Base-by-base conservation (phyloP, 2,888 invertebrate genomes). In the Gordius sp. region DNA sequence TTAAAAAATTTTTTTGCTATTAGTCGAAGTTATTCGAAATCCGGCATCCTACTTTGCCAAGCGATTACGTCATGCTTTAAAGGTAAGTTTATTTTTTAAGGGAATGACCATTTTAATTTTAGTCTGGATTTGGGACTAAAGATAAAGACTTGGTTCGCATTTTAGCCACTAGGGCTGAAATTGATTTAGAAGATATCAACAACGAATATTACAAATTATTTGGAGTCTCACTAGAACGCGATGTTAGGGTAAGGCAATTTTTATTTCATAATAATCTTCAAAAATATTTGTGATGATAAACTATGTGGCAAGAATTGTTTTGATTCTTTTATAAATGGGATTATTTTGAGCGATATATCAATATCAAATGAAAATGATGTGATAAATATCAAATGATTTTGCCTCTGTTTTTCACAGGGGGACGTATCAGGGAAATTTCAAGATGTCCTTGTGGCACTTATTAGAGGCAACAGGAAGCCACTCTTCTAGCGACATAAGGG, bases 51-150 rank as follows among this genome's bases (percentile, higher is more conserved):
- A 16, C 25, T 55, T 55, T 25, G 55, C 55, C 8, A 55, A 55
- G 55, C 4, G 55, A 13, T 16, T 55, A 16, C 27, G 28, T 13
- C 27, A 28, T 28, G 55, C 55, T 4, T 16, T 55, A 58, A 56
- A 65, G 66, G 68, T 67, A 59, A 60, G 61, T 58, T 2, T 57
- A 25, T 33, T 33, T 8, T 33, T 33, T 33, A 13, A 13, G 8
- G n/a, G 39, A 33, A n/a, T n/a, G n/a, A n/a, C n/a, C n/a, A n/a
- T n/a, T n/a, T n/a, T n/a, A n/a, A n/a, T n/a, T n/a, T n/a, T 47
- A 47, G 55, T 24, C 8, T 27, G 20, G 20, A 4, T 16, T 55
- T 25, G 55, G 55, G 2, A 55, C 55, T 4, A 55, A 55, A 55
- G 55, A 55, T 18, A 25, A 25, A n/a, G 27, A 55, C 16, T 26